Base-by-base conservation (phyloP, 2,888 invertebrate species). In the Eristalinus aeneus region DNA sequence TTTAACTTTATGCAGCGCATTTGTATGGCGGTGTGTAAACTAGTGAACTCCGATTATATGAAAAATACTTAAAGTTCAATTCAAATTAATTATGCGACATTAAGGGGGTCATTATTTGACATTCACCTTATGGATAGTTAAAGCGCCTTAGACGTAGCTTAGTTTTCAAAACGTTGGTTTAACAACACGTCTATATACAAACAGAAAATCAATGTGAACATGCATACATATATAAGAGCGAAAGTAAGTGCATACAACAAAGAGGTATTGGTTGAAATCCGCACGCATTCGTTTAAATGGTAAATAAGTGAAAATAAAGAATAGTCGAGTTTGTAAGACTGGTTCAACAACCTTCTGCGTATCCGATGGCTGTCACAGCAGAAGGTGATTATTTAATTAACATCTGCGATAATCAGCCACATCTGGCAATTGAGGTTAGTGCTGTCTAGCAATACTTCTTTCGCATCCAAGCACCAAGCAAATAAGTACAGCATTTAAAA, bases 61-160 rank as follows among this genome's bases (percentile, higher is more conserved):
- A 16, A 12, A 6, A 39, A n/a, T n/a, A n/a, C 6, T 4, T 6
- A 39, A 39, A 39, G 39, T 12, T 12, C 39, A 79, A 27, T 63
- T 31, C 60, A 31, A 36, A 27, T 5, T 27, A 56, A 53, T 53
- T 34, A 36, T 11, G 61, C 31, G 65, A 23, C 58, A n/a, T 32
- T 23, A 1, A 58, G 75, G 67, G 65, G 69, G 74, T 56, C 81
- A 76, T 20, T 72, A 72, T 31, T 39, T 82, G 76, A 27, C 76
- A 77, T 82, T 82, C 71, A 72, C 10, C 53, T 39, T n/a, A 36
- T 61, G 12, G 54, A 20, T 20, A 2, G 53, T 27, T 53, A 1
- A 32, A 72, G 31, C 20, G 10, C 20, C 9, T 46, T 46, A 46
- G 6, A 46, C 2, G 46, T 8, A 16, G 8, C 46, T 8, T 46